Conservation (phyloP, 2,888 invertebrate genomes). For the Antheraea yamamai region DNA sequence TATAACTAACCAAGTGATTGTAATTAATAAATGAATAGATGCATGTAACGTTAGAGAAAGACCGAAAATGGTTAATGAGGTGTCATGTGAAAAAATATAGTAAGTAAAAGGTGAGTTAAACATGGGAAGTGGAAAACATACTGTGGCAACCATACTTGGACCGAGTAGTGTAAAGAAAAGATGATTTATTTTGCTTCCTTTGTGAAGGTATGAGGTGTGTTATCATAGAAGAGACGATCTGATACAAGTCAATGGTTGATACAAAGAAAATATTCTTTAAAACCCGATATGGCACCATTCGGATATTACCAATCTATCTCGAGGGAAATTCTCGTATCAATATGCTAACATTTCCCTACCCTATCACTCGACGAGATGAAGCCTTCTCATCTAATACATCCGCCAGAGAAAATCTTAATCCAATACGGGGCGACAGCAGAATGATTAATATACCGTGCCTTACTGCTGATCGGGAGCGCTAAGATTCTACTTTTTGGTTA, state of each 20-base stretch:
- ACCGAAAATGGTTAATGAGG: background rate
- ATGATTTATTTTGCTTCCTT: background rate
- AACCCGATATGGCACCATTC: slow-evolving; percentile 19
- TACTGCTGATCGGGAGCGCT: slow-evolving; percentile 51
- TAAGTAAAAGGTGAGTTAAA: background rate
- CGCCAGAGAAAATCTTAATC: slow-evolving; percentile 73
- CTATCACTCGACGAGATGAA: slow-evolving; percentile 66
- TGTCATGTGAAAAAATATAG: background rate
- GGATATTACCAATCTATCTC: slow-evolving; percentile 37
- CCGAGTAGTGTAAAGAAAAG: background rate
- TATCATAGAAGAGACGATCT: background rate
- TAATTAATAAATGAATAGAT: background rate
- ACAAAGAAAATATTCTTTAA: slow-evolving; percentile 16
- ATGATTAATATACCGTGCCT: slow-evolving; percentile 70
- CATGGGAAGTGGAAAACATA: background rate
- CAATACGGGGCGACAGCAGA: slow-evolving; percentile 73
- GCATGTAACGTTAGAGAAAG: background rate
- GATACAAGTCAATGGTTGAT: slow-evolving; percentile 7
- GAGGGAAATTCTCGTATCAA: slow-evolving; percentile 65
- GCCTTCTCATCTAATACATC: slow-evolving; percentile 52
- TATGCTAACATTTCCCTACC: slow-evolving; percentile 36
- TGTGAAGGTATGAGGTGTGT: background rate
- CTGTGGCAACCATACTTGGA: background rate
- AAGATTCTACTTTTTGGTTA: slow-evolving; percentile 44
- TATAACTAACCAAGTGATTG: too few relatives aligned